Evolutionary conservation across 2,797 vertebrate genomes (phyloP).

Genomic region (Cygnus olor): DNA sequence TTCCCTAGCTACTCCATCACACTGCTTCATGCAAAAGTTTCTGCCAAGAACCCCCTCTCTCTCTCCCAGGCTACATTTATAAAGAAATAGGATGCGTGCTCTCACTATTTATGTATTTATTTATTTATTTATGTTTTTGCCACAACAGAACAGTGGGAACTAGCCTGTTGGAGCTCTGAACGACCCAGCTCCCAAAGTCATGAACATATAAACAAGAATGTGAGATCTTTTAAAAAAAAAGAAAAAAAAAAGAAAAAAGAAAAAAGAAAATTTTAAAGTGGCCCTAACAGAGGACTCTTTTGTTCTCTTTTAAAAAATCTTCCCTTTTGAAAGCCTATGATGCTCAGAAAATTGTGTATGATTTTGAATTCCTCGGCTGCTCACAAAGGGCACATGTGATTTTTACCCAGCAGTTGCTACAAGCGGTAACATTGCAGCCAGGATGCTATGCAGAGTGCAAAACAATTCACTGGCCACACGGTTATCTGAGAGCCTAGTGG

Average conservation of each 20-base stretch:
- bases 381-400: not conserved
- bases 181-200: not conserved
- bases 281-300: not conserved
- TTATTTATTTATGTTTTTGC: not conserved
- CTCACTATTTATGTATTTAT: not conserved
- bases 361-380: not conserved
- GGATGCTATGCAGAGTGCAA: not conserved
- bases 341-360: not conserved
- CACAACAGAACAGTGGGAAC: not conserved
- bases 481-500: not conserved
- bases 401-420: not conserved
- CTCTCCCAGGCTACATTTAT: not conserved
- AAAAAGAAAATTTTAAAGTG: not conserved
- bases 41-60: not conserved
- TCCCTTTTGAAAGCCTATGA: not conserved
- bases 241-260: not conserved
- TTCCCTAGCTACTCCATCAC: not conserved
- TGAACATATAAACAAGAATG: not conserved
- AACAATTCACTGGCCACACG: not conserved
- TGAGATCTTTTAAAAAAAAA: not conserved
- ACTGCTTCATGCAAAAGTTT: not conserved
- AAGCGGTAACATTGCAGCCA: accelerated
- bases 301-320: not conserved
- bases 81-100: not conserved
- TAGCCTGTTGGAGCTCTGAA: not conserved